Evolutionary conservation across 2,888 invertebrate species (phyloP), one percentile per base, ranked within the genome.

Genomic region (Spodoptera picta): DNA sequence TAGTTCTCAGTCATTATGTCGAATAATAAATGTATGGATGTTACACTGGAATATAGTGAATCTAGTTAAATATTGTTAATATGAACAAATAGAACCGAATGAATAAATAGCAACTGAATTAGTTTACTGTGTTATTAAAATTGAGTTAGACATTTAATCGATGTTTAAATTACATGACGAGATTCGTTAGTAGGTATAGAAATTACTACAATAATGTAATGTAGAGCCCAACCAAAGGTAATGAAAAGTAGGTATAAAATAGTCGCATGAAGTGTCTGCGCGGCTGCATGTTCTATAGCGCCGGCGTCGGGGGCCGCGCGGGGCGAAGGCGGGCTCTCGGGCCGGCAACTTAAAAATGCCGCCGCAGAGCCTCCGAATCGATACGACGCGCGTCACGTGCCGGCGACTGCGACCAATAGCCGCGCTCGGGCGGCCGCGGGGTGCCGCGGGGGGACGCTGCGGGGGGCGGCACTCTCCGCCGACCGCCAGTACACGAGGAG

Each of bases 281-380:
- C 54, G 36, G 14, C 49, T 61, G 54, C 62, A 51, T 90, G 80
- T 51, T 92, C 86, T 90, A 65, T 83, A 71, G 23, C 60, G 82
- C 86, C 86, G 87, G 89, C 84, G 88, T 83, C 79, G 87, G 84
- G 88, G 85, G 86, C 84, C 81, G 90, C 84, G 92, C 90, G 93
- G 92, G 92, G 82, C 85, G 90, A 83, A 88, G 92, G 92, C 92
- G 92, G 92, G 87, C 89, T 90, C 90, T 92, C 92, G 84, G 90
- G 83, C 90, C 91, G 92, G 90, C 92, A 96, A 96, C 95, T 96
- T 96, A 96, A 96, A 96, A 97, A 96, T 96, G 96, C 96, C 96
- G 96, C 96, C 96, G 96, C 96, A 95, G 95, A 95, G 95, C 95
- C 95, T 96, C 96, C 96, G 96, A 96, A 97, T 96, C 96, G 96